Conservation (phyloP, 2,888 invertebrate species). For the Deroplatys truncata region DNA sequence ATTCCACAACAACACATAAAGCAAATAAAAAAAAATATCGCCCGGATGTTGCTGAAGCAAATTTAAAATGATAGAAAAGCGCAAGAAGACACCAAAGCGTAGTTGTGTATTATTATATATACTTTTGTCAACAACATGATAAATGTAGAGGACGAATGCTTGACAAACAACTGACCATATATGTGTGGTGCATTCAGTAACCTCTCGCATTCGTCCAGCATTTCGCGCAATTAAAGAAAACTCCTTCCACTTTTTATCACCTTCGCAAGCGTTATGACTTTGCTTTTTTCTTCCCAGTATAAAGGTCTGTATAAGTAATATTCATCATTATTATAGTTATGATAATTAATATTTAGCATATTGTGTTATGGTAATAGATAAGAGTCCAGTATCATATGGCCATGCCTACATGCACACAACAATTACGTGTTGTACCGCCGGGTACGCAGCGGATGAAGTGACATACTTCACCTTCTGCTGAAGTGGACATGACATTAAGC, state of each 20-base stretch:
- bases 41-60: not conserved
- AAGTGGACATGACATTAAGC: not conserved
- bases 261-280: not conserved
- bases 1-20: not conserved
- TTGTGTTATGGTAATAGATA: not conserved
- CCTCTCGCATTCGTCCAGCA: not conserved
- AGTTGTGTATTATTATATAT: not conserved
- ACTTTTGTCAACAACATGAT: not conserved
- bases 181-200: too few relatives aligned
- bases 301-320: conserved; percentile 20
- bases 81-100: not conserved
- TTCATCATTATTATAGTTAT: conserved; percentile 15
- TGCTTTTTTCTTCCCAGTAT: not conserved
- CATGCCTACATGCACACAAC: not conserved
- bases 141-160: not conserved
- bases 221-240: not conserved
- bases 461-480: not conserved
- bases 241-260: not conserved
- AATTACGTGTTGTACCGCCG: not conserved
- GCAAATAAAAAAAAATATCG: not conserved
- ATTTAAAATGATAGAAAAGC: not conserved
- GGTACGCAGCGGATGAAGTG: not conserved
- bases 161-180: not conserved
- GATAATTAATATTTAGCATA: conserved; percentile 17
- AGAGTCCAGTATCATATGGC: not conserved